phyloP scores from a whole-genome alignment of 2,888 invertebrate species.

The Drosophila kuntzei region DNA sequence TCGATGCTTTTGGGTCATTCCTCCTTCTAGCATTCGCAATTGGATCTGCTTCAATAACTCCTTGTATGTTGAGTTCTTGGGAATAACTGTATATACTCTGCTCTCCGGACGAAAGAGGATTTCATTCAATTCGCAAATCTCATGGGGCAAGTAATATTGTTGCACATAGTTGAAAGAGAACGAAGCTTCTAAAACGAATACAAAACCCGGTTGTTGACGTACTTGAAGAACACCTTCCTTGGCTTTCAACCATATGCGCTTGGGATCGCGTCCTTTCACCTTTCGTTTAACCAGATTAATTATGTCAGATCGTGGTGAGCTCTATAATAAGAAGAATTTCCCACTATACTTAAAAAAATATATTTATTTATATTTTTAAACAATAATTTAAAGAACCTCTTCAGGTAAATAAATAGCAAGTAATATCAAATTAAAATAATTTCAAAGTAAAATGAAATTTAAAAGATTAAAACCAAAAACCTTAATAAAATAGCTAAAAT shows the following conservation, averaged over 20 bases:
- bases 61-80: conserved; percentile 79
- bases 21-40: conserved; percentile 78
- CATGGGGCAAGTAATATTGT: conserved; percentile 78
- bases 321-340: conserved; percentile 41
- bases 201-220: conserved; percentile 79
- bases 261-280: conserved; percentile 65
- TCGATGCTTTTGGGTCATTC: conserved; percentile 69
- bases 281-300: conserved; percentile 70
- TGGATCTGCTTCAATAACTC: conserved; percentile 75
- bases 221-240: conserved; percentile 75
- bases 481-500: not conserved
- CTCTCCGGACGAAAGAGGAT: conserved; percentile 76
- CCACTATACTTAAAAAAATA: not conserved
- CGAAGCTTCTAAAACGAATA: conserved; percentile 80
- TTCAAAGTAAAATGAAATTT: not conserved
- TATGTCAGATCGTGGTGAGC: conserved; percentile 69
- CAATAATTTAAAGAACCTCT: too few relatives aligned
- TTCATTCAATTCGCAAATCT: conserved; percentile 84
- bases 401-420: too few relatives aligned
- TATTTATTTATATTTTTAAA: too few relatives aligned
- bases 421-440: not conserved
- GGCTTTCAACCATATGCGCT: conserved; percentile 66
- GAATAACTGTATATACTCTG: conserved; percentile 60
- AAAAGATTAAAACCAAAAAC: not conserved
- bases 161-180: conserved; percentile 74